Base-by-base conservation (phyloP, 2,888 invertebrate species). In the Morpho achilles region DNA sequence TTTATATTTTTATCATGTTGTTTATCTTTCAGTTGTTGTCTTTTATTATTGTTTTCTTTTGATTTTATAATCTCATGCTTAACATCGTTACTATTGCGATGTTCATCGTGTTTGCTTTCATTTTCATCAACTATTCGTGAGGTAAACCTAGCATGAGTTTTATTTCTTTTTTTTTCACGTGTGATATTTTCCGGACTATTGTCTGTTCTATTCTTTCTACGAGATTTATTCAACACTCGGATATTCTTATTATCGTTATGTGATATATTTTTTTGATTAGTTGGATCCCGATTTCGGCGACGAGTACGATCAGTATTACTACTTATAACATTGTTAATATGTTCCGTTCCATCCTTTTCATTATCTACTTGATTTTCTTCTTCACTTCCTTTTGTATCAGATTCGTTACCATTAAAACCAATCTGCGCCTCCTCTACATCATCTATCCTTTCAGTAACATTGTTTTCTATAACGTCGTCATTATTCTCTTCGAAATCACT, bases 401-500 rank as follows among this genome's bases (percentile, higher is more conserved):
- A 5, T 32, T 32, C 32, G 32, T 32, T 32, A 32, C 3, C 32
- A 32, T 32, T 32, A 32, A 5, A 5, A 32, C 32, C 32, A 32
- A 32, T 32, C 4, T 32, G 3, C 1, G 32, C 32, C 32, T 32
- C 32, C 32, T 32, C 55, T 42, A 56, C 44, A 1, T 47, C 43
- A 3, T 53, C 50, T 43, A 53, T 53, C 10, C 50, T 42, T 16
- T 56, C 49, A 53, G 10, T 53, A 22, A 8, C 23, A n/a, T 46
- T 53, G 44, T n/a, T 41, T 41, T 63, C 45, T 49, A 51, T 51
- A 4, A 10, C 48, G 9, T 22, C 7, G n/a, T 48, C 48, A 47
- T 22, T 48, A 10, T 50, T n/a, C 43, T 57, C 52, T 32, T 53
- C 53, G 39, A 46, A 16, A 46, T 44, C 50, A 43, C 0, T 46